Conservation (phyloP, 2,113 vertebrate species). For the Grantiella picta region DNA sequence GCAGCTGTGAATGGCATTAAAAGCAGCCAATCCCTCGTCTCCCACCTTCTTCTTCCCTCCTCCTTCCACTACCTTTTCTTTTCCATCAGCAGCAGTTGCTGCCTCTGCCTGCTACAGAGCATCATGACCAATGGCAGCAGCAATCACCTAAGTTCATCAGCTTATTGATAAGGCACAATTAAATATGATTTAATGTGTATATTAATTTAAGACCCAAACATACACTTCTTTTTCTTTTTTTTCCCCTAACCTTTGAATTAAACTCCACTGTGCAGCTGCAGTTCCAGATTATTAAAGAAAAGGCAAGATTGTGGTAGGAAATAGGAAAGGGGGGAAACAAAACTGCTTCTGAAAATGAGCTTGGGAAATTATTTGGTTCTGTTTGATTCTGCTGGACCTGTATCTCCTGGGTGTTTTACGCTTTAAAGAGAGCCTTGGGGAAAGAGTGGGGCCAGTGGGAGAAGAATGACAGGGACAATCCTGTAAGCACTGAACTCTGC, state of each 20-base stretch:
- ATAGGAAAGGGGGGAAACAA: not conserved
- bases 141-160: not conserved
- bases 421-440: not conserved
- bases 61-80: slow-evolving; percentile 58
- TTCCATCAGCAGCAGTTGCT: slow-evolving; percentile 38
- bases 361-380: not conserved
- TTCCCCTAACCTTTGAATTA: not conserved
- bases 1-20: slow-evolving; percentile 14
- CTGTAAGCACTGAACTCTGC: not conserved
- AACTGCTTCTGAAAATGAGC: not conserved
- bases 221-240: not conserved
- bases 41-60: slow-evolving; percentile 23
- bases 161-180: not conserved
- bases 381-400: not conserved
- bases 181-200: not conserved
- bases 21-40: slow-evolving; percentile 50
- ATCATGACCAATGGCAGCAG: slow-evolving; percentile 24
- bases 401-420: not conserved
- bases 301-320: not conserved
- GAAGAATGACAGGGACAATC: not conserved
- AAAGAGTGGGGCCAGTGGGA: accelerated
- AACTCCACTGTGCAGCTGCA: not conserved
- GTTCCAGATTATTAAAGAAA: not conserved
- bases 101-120: slow-evolving; percentile 25
- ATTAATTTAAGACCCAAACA: not conserved